A percentile compares a stretch with the other conserved stretches of the same genome.
These are phyloP conservation scores for Andrena hattorfiana DNA, from an alignment of 2,888 invertebrate species.

Conservation along the genomic window DNA sequence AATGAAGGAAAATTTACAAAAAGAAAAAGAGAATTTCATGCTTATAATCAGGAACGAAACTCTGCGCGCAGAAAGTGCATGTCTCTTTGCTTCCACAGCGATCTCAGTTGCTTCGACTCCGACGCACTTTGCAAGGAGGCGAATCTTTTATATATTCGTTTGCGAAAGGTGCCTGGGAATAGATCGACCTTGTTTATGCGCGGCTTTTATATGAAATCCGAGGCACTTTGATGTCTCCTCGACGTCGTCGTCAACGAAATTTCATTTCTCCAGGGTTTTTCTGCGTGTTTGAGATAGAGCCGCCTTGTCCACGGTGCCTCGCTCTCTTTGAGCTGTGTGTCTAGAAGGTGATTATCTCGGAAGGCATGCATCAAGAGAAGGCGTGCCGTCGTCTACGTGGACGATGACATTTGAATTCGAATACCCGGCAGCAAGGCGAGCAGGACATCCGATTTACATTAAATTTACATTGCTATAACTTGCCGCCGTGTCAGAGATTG, in stretches of 20 bases:
- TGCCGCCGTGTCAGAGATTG: slow-evolving; percentile 45
- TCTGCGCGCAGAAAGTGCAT: no score
- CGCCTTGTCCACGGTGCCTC: neutral
- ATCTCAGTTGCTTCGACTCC: neutral
- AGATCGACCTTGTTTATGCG: slow-evolving; percentile 48
- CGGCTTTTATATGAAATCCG: slow-evolving; percentile 46
- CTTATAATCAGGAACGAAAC: no score
- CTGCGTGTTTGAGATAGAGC: neutral
- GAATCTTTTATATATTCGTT: neutral
- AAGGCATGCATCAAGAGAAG: slow-evolving; percentile 17
- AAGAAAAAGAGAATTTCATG: no score
- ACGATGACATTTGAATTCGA: slow-evolving; percentile 58
- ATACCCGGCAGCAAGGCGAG: slow-evolving; percentile 37
- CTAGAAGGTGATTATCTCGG: slow-evolving; percentile 51
- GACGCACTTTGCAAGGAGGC: neutral
- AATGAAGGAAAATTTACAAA: no score
- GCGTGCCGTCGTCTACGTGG: slow-evolving; percentile 1
- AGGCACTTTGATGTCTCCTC: slow-evolving; percentile 39
- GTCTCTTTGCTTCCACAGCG: no score
- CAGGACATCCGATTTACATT: slow-evolving; percentile 65
- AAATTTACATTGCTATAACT: slow-evolving; percentile 68
- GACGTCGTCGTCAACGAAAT: slow-evolving; percentile 23
- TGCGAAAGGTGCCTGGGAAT: neutral
- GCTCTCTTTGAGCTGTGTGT: slow-evolving; percentile 34
- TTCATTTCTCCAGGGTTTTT: slow-evolving; percentile 44